Conservation (phyloP, 2,797 vertebrate species). For the Rhyacichthys aspro region DNA sequence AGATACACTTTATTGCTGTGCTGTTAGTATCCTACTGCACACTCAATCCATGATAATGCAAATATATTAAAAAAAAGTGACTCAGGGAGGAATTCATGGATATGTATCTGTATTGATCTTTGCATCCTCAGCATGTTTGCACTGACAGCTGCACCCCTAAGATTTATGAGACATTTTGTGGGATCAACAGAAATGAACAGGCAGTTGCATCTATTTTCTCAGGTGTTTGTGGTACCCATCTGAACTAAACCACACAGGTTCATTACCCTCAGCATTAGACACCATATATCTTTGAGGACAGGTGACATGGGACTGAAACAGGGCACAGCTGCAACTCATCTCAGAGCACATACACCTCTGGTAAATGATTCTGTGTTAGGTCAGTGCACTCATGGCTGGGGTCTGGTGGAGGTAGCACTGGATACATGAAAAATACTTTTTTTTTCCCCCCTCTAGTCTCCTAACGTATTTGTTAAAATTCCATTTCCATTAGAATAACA, state of each 20-base stretch:
- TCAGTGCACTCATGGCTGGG: too few relatives aligned
- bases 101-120: slow-evolving; percentile 52
- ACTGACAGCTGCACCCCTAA: slow-evolving; percentile 48
- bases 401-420: too few relatives aligned
- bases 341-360: not conserved
- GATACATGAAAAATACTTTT: too few relatives aligned
- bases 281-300: slow-evolving; percentile 49
- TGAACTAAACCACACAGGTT: slow-evolving; percentile 40
- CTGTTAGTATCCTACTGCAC: too few relatives aligned
- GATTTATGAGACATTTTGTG: slow-evolving; percentile 58
- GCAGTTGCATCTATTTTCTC: slow-evolving; percentile 32
- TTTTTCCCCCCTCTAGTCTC: too few relatives aligned
- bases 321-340: slow-evolving; percentile 5
- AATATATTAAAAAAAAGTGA: slow-evolving; percentile 18
- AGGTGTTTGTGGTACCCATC: slow-evolving; percentile 20
- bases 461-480: too few relatives aligned
- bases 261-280: slow-evolving; percentile 41
- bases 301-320: slow-evolving; percentile 23
- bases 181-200: slow-evolving; percentile 40
- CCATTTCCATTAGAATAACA: too few relatives aligned
- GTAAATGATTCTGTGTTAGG: too few relatives aligned
- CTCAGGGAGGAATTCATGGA: slow-evolving; percentile 33
- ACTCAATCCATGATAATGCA: slow-evolving; percentile 1
- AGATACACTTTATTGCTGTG: not conserved
- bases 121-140: slow-evolving; percentile 37